Base-by-base conservation (phyloP, 2,797 vertebrate genomes). In the Fundulus diaphanus region DNA sequence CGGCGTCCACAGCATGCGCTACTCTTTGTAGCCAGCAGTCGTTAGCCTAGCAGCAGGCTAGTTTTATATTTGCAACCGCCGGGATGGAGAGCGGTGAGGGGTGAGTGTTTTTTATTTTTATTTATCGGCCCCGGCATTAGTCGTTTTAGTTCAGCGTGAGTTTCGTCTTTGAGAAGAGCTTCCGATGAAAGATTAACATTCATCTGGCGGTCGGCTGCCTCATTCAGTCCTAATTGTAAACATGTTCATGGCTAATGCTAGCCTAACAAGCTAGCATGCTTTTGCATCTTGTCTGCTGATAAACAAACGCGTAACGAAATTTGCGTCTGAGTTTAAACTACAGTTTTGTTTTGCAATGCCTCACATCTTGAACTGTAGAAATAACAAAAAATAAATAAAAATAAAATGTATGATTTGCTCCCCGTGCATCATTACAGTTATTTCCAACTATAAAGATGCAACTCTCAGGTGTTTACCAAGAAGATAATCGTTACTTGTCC, bases 21-120 rank as follows among this genome's bases (percentile, higher is more conserved):
- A 24, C 51, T 16, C 1, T 6, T 61, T 73, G 72, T 70, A 54
- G 86, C 79, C 89, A 80, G 49, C 89, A 80, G 49, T 68, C 29
- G 33, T 18, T 89, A 86, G 86, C 87, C 63, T 80, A 77, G 79
- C 85, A 46, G 52, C 82, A 37, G 57, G 82, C 77, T 82, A 80
- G 15, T n/a, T 16, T 54, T 54, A 20, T 29, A 42, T 42, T 49
- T 80, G 3, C 29, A 16, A 33, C 27, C 35, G 12, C 4, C 57
- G 70, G 44, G 59, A 94, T 93, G 93, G 92, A 93, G 20, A 85
- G 3, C 79, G 65, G 56, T 31, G 92, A 92, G 3, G 66, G 90
- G 93, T 94, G 77, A 90, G 42, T 35, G 37, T 0, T 31, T 56
- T 56, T 76, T 13, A 44, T 4, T 48, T 0, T 0, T 31, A 52